Base-by-base conservation (phyloP, 2,797 vertebrate genomes). In the Sciurus carolinensis region DNA sequence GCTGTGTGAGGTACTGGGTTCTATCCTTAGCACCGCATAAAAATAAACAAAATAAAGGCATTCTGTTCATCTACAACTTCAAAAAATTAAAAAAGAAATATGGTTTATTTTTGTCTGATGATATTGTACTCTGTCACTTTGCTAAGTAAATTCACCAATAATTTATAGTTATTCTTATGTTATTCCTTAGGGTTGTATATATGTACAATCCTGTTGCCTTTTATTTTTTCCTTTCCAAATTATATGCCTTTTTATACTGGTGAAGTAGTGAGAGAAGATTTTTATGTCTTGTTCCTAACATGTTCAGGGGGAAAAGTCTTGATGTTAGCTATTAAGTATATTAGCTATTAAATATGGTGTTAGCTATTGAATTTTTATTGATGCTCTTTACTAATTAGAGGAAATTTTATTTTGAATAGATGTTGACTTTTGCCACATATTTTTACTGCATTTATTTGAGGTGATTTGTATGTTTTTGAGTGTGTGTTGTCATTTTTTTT, bases 381-480 rank as follows among this genome's bases (percentile, higher is more conserved):
- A 72, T 39, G 4, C 7, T 11, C 54, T 83, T 91, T 73, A 75
- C 75, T 75, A 84, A 66, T 20, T 66, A 84, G 69, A 92, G 18
- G n/a, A 76, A 83, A 62, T 75, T 62, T 90, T 64, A 62, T 50
- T 83, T 28, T 71, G 30, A 71, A 71, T 47, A 20, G 52, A 47
- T 71, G 36, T 36, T 20, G 50, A 44, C 36, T 82, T 91, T 67
- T 59, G 3, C 22, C 57, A 59, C 26, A 22, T n/a, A 67, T 59
- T 89, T 91, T 44, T 17, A 72, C 62, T 90, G 20, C 28, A 72
- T 88, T 36, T 82, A 15, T 90, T 90, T 79, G 52, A 91, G 33
- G 33, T 64, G 0, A 26, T 59, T 62, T 20, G 18, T 71, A 28
- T 71, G 5, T 84, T 10, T 39, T 24, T 42, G 15, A 62, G 11